Evolutionary conservation across 2,113 vertebrate species (phyloP).

Genomic region (Acrocephalus arundinaceus): DNA sequence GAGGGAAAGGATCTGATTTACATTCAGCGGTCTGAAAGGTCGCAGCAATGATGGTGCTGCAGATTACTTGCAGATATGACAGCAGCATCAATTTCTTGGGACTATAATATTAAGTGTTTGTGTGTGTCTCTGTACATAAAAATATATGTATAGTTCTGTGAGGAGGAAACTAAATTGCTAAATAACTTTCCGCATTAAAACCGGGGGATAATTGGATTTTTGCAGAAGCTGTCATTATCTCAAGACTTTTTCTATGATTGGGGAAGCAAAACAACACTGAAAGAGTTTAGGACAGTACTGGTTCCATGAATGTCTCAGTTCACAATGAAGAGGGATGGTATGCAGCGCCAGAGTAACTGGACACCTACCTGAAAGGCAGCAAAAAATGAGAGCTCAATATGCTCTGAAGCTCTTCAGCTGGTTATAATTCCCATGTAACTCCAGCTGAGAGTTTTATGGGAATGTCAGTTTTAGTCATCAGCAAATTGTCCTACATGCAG

Average conservation of each 20-base stretch:
- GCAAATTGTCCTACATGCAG: neutral
- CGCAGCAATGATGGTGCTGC: neutral
- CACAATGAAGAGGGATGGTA: neutral
- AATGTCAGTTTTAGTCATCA: neutral
- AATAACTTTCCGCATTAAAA: neutral
- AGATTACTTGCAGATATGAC: constrained; percentile 21
- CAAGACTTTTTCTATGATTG: neutral
- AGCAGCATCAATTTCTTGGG: constrained; percentile 10
- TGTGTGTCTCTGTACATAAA: neutral
- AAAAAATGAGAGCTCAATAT: neutral
- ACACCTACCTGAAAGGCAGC: neutral
- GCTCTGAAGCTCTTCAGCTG: neutral
- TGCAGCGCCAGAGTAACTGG: neutral
- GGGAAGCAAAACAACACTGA: neutral
- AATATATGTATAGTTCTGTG: neutral
- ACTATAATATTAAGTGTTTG: neutral
- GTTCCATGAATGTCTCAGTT: neutral
- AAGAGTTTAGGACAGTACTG: neutral
- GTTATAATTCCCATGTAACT: neutral
- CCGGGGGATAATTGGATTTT: neutral
- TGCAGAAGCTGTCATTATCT: neutral
- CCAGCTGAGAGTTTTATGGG: neutral
- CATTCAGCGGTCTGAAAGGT: constrained; percentile 18
- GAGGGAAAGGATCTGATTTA: constrained; percentile 12
- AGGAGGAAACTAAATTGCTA: neutral